Evolutionary conservation across 2,888 invertebrate genomes (phyloP).

Genomic region (Tromatobia lineatoria): DNA sequence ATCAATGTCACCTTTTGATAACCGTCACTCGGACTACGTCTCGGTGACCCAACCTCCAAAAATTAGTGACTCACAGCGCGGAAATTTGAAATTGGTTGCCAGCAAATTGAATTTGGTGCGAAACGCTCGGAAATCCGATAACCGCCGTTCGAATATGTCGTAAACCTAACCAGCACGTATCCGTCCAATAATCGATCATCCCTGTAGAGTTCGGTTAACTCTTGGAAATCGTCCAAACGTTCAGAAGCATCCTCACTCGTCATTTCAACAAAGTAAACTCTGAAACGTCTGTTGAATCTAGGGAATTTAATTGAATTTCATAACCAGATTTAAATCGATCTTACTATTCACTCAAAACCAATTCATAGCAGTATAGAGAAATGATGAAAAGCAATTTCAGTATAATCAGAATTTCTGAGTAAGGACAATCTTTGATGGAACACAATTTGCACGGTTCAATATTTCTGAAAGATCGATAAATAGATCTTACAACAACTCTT

Average conservation of each 20-base stretch:
- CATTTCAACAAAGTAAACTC: constrained; percentile 22
- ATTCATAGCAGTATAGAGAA: neutral
- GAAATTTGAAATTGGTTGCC: constrained; percentile 12
- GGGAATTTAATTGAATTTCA: constrained; percentile 9
- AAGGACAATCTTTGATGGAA: neutral
- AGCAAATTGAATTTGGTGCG: constrained; percentile 35
- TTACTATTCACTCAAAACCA: neutral
- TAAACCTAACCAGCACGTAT: constrained; percentile 14
- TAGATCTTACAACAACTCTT: neutral
- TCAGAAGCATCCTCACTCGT: constrained; percentile 27
- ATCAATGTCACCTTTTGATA: neutral
- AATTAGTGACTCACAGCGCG: neutral
- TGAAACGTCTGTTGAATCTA: constrained; percentile 1
- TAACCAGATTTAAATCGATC: constrained; percentile 4
- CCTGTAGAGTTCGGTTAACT: constrained; percentile 38
- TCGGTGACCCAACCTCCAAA: neutral
- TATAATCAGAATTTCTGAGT: neutral
- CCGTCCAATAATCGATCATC: constrained; percentile 57
- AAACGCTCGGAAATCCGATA: constrained; percentile 15
- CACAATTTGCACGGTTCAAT: neutral
- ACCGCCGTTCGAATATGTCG: constrained; percentile 34
- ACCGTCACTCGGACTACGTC: neutral
- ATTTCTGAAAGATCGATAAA: neutral
- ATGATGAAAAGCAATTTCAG: neutral
- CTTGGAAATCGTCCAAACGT: constrained; percentile 48